Percentiles rank a stretch among this genome's conserved stretches.
Conservation (phyloP, 2,797 vertebrate genomes). For the Macrochelys suwanniensis region DNA sequence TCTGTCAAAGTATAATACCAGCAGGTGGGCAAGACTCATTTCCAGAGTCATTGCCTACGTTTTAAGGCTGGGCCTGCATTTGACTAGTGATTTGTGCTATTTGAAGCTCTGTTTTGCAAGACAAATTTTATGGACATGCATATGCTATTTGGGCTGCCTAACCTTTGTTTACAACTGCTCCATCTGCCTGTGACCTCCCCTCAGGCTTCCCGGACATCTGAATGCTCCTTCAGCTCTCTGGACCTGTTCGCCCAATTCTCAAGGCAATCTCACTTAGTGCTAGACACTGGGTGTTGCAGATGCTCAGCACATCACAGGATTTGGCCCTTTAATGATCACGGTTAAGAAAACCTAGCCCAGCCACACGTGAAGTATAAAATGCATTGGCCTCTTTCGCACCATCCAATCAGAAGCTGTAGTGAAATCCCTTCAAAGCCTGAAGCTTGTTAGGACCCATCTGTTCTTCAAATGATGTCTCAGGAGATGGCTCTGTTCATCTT, state of each 20-base stretch:
- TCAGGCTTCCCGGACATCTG: neutral
- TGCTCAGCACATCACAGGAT: neutral
- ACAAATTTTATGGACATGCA: neutral
- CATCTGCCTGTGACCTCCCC: neutral
- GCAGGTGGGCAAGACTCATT: neutral
- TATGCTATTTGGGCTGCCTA: neutral
- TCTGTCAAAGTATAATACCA: neutral
- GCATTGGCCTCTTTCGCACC: neutral
- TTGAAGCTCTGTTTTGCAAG: neutral
- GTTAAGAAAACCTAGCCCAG: neutral
- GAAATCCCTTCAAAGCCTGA: neutral
- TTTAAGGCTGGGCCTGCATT: neutral
- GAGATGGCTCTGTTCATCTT: neutral
- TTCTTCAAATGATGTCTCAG: neutral
- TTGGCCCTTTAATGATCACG: neutral
- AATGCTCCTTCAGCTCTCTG: neutral
- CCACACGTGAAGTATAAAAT: neutral
- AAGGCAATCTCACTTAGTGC: neutral
- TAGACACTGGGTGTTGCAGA: neutral
- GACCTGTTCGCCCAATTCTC: neutral
- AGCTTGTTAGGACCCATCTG: neutral
- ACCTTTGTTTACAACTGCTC: neutral
- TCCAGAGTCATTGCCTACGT: neutral
- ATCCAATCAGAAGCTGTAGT: neutral
- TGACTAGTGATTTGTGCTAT: neutral